Percentiles rank a stretch among this genome's conserved stretches.
phyloP scores from a whole-genome alignment of 2,888 invertebrate genomes.

The Pycnomerus fuliginosus region DNA sequence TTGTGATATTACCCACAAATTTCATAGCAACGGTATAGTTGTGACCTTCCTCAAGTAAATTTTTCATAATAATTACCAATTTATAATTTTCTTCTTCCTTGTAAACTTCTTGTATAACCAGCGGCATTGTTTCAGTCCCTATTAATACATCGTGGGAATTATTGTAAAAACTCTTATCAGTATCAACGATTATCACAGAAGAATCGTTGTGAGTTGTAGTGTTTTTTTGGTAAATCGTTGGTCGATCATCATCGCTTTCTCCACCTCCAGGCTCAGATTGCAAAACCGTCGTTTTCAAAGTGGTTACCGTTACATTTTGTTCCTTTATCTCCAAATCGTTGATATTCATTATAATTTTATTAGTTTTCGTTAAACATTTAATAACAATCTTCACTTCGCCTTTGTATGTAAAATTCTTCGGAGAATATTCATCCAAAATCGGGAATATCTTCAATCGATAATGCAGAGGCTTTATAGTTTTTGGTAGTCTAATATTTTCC shows the following conservation, averaged over 20 bases:
- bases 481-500: constrained; percentile 42
- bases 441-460: constrained; percentile 47
- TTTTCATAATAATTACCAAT: constrained; percentile 48
- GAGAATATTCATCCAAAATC: constrained; percentile 39
- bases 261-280: constrained; percentile 11
- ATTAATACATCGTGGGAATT: constrained; percentile 13
- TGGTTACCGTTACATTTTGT: constrained; percentile 37
- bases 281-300: constrained; percentile 20
- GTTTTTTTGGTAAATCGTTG: constrained; percentile 12
- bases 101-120: constrained; percentile 41
- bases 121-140: constrained; percentile 10
- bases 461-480: constrained; percentile 37
- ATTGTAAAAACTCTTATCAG: constrained; percentile 5
- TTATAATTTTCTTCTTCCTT: constrained; percentile 49
- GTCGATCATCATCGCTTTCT: constrained; percentile 10
- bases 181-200: constrained; percentile 9
- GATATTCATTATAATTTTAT: constrained; percentile 44
- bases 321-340: constrained; percentile 41
- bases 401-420: constrained; percentile 45
- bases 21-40: constrained; percentile 60
- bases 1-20: constrained; percentile 59
- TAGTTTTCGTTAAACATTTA: constrained; percentile 40
- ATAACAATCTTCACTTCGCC: constrained; percentile 44
- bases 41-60: constrained; percentile 52
- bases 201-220: constrained; percentile 10